These are phyloP conservation scores for Neopipo cinnamomea DNA, from an alignment of 2,113 vertebrate genomes.

Conservation along the genomic window DNA sequence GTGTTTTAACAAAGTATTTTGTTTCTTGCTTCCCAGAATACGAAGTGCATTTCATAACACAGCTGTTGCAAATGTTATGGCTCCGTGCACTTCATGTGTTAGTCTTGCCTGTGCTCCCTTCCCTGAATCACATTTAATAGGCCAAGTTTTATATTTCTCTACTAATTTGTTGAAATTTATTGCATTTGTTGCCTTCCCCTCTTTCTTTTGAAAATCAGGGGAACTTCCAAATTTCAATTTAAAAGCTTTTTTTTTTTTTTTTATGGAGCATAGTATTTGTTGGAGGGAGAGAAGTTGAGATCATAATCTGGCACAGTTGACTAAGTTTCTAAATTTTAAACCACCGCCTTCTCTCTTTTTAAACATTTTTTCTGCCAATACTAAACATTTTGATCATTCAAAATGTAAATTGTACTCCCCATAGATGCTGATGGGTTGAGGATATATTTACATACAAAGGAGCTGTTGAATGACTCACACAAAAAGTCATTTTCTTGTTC, in stretches of 20 bases:
- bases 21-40: conserved; percentile 50
- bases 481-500: conserved; percentile 12
- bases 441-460: conserved; percentile 55
- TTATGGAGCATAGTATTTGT: conserved; percentile 59
- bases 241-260: conserved; percentile 59
- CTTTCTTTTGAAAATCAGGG: conserved; percentile 29
- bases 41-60: conserved; percentile 57
- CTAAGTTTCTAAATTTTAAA: conserved; percentile 63
- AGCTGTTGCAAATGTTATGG: conserved; percentile 54
- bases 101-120: not conserved
- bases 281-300: conserved; percentile 54
- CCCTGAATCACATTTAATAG: conserved; percentile 37
- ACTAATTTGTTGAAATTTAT: conserved; percentile 60
- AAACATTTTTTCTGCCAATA: conserved; percentile 66
- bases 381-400: conserved; percentile 68
- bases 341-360: conserved; percentile 42
- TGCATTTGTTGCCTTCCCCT: conserved; percentile 32
- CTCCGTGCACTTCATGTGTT: not conserved
- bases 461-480: not conserved
- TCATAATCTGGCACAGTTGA: conserved; percentile 54
- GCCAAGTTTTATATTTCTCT: conserved; percentile 41
- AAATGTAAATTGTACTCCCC: conserved; percentile 70
- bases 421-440: conserved; percentile 42
- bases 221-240: conserved; percentile 53
- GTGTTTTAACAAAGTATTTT: conserved; percentile 55